Evolutionary conservation across 2,888 invertebrate species (phyloP), one percentile per base, ranked within the genome.

Genomic region (Pasiphila rectangulata): DNA sequence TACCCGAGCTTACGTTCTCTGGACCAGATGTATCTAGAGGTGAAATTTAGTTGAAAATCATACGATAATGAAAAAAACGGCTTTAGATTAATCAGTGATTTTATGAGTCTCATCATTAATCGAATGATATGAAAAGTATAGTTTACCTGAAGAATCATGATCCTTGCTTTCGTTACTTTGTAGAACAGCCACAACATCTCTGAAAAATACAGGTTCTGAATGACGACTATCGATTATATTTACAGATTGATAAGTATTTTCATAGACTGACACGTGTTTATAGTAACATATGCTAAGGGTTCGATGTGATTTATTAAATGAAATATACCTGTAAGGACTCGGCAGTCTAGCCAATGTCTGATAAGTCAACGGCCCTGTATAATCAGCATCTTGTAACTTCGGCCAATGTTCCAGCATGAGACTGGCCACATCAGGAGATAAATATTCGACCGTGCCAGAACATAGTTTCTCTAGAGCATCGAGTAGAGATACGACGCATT

Each of bases 391-490:
- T 45, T 93, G 92, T 2, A 95, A 71, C 48, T 91, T 90, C 0
- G 90, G 88, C 83, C 94, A 94, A 44, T 94, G 90, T 4, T 76
- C 79, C 59, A 94, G 90, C 1, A 95, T 91, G 6, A 92, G 90
- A 0, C 72, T 42, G 0, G 78, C 75, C 0, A 72, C 57, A 1
- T 86, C 88, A 0, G 69, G 53, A 0, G 72, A 46, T 19, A 87
- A 38, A 37, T 79, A 83, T 20, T 84, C 83, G 0, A 61, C 56
- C 2, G 94, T 92, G 44, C 94, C 94, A 0, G 95, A 94, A 69
- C 95, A 95, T 1, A 98, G 85, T 46, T 94, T 93, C 73, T 96
- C 95, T 20, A 98, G 79, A 1, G 96, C 95, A 21, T 94, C 94
- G 17, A 98, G 83, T 54, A 98, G 89, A 0, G 95, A 94, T 3